phyloP scores from a whole-genome alignment of 2,888 invertebrate genomes.

The Dioctria linearis region DNA sequence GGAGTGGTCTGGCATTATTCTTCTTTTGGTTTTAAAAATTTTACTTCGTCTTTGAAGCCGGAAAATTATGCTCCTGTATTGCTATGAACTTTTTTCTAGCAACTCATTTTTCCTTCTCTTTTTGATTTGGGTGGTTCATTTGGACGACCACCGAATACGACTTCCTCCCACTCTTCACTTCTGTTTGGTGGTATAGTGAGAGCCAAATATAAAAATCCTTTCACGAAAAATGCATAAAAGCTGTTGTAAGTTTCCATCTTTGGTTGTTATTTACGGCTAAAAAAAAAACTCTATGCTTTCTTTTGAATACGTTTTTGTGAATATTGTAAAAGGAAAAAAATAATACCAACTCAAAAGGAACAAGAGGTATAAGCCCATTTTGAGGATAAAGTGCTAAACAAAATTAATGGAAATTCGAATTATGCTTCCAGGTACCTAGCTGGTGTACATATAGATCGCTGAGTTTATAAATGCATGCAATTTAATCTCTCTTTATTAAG shows the following conservation, averaged over 20 bases:
- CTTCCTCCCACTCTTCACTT: neutral
- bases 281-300: slow-evolving; percentile 21
- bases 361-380: neutral
- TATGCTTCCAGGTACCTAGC: too few species aligned
- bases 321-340: slow-evolving; percentile 22
- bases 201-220: slow-evolving; percentile 33
- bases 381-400: slow-evolving; percentile 26
- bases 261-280: slow-evolving; percentile 6
- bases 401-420: slow-evolving; percentile 9
- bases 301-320: slow-evolving; percentile 37
- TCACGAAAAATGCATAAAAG: slow-evolving; percentile 37
- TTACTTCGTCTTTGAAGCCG: slow-evolving; percentile 37
- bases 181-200: neutral
- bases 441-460: too few species aligned
- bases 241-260: slow-evolving; percentile 32
- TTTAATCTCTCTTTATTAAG: too few species aligned
- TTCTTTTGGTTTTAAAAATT: slow-evolving; percentile 17
- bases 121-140: neutral
- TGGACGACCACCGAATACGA: neutral
- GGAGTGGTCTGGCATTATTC: slow-evolving; percentile 11
- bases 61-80: slow-evolving; percentile 44
- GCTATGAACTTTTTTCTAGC: slow-evolving; percentile 25
- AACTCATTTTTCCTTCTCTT: neutral
- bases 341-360: slow-evolving; percentile 3
- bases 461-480: too few species aligned